These are phyloP conservation scores for Drosophila saltans DNA, from an alignment of 1,140 invertebrate species.

Conservation along the genomic window DNA sequence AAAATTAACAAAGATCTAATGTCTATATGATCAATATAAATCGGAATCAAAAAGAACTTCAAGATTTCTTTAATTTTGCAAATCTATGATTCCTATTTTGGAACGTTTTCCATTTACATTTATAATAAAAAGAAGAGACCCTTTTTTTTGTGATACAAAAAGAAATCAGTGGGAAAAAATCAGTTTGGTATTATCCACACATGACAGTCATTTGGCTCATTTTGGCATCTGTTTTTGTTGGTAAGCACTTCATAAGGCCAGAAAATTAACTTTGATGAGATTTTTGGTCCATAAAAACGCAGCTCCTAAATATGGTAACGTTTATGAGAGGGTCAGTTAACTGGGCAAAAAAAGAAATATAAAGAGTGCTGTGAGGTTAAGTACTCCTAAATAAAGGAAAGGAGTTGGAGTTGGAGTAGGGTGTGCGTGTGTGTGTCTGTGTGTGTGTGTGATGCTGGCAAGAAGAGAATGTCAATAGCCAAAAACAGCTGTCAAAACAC, in stretches of 20 bases:
- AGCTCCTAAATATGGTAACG: neutral
- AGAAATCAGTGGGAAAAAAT: neutral
- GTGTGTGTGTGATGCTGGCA: constrained; percentile 35
- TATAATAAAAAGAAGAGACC: no score
- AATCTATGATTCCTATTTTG: no score
- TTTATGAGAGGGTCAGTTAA: constrained; percentile 1
- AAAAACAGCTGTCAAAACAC: constrained; percentile 77
- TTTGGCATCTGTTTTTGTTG: constrained; percentile 2
- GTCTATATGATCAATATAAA: no score
- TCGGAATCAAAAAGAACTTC: no score
- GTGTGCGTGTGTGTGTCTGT: neutral
- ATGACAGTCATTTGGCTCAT: neutral
- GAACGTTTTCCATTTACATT: no score
- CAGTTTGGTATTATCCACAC: neutral
- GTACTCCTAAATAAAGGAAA: neutral
- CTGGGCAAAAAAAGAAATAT: neutral
- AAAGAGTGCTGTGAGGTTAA: constrained; percentile 3
- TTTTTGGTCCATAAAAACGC: constrained; percentile 4
- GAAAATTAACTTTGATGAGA: constrained; percentile 8
- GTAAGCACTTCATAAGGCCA: neutral
- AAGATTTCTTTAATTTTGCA: no score
- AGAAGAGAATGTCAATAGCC: constrained; percentile 72
- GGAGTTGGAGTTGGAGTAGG: no score
- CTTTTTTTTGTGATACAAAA: no score
- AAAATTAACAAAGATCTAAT: no score